phyloP scores from a whole-genome alignment of 2,888 invertebrate genomes.

The Sarcophaga caerulescens region DNA sequence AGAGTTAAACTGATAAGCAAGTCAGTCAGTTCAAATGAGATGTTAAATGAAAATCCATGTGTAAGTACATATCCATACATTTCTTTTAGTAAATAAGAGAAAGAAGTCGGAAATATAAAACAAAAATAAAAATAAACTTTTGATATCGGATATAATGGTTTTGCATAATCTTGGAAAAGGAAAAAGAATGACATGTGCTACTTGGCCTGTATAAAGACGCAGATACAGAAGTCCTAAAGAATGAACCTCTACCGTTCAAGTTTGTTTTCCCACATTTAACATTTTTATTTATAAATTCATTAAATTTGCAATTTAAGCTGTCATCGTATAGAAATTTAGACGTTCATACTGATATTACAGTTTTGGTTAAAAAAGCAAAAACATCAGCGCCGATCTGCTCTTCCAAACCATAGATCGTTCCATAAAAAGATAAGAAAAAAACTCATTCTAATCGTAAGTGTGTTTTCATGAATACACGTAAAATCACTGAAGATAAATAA shows the following conservation, averaged over 20 bases:
- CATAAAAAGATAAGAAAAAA: conserved; percentile 6
- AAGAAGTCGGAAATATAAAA: not conserved
- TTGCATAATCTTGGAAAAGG: not conserved
- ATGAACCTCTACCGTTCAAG: not conserved
- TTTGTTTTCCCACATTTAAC: conserved; percentile 15
- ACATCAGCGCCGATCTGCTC: not conserved
- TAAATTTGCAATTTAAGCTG: conserved; percentile 35
- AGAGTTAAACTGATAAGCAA: not conserved
- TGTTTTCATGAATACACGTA: not conserved
- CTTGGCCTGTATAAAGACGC: not conserved
- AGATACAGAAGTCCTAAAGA: not conserved
- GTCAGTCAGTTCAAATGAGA: too few species aligned
- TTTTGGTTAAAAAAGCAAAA: conserved; percentile 24
- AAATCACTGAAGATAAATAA: conserved; percentile 14
- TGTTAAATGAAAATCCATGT: too few species aligned
- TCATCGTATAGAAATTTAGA: conserved; percentile 49
- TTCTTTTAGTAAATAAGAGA: not conserved
- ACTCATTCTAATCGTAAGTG: conserved; percentile 7
- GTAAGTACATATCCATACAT: too few species aligned
- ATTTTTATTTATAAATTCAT: conserved; percentile 37
- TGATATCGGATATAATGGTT: not conserved
- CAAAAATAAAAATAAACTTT: not conserved
- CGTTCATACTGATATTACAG: conserved; percentile 27
- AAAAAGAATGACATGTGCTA: not conserved
- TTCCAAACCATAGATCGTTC: conserved; percentile 7